Percentiles rank a stretch among this genome's conserved stretches.
Evolutionary conservation across 2,888 invertebrate species (phyloP).

Genomic region (Protodeltote pygarga): DNA sequence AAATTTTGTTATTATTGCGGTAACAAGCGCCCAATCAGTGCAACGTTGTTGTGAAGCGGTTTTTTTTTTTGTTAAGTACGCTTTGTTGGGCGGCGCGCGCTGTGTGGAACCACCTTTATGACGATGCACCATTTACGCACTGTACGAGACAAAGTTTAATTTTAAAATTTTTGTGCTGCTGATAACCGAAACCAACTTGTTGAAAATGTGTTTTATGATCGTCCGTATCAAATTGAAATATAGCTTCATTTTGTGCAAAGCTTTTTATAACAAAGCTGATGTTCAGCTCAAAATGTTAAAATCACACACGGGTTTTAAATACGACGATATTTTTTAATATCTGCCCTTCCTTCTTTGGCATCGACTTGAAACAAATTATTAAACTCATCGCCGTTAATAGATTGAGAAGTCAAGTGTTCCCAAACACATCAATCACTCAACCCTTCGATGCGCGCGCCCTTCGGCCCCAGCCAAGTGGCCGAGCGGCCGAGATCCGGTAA

Average conservation of each 20-base stretch:
- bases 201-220: background rate
- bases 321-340: too few species aligned
- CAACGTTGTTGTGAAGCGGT: conserved; percentile 42
- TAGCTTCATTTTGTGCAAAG: background rate
- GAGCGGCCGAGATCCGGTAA: background rate
- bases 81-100: conserved; percentile 7
- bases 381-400: conserved; percentile 32
- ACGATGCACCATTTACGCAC: conserved; percentile 2
- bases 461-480: background rate
- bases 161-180: background rate
- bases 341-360: too few species aligned
- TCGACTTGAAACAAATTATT: too few species aligned
- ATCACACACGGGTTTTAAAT: background rate
- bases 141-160: conserved; percentile 23
- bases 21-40: conserved; percentile 63
- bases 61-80: conserved; percentile 39
- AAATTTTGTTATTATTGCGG: conserved; percentile 51
- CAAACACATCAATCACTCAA: conserved; percentile 43
- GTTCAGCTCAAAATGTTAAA: background rate
- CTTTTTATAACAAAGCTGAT: background rate
- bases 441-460: conserved; percentile 30
- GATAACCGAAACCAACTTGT: background rate
- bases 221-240: background rate
- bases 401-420: conserved; percentile 44
- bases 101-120: conserved; percentile 35